Conservation (phyloP, 92 coral and sea anemone species). For the Porites cylindrica region DNA sequence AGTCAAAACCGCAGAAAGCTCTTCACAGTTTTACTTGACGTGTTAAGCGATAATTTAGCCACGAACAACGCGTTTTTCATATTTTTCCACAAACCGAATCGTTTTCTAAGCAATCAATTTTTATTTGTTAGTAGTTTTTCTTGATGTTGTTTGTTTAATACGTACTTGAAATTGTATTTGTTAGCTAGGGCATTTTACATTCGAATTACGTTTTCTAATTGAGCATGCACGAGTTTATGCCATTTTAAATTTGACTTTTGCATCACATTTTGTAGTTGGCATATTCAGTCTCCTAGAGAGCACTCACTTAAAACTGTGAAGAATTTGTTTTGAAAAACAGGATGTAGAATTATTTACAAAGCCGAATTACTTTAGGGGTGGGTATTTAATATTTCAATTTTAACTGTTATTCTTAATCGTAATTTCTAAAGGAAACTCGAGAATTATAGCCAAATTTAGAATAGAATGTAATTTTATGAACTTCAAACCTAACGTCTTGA, state of each 20-base stretch:
- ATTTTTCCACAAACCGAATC: slow-evolving; percentile 12
- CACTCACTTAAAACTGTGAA: slow-evolving; percentile 46
- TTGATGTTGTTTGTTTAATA: slow-evolving; percentile 10
- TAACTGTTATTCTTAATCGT: background rate
- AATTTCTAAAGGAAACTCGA: background rate
- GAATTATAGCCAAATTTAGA: background rate
- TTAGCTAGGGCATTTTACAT: slow-evolving; percentile 24
- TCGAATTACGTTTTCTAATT: slow-evolving; percentile 15
- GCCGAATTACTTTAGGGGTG: background rate
- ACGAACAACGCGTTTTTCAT: background rate
- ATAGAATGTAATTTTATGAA: background rate
- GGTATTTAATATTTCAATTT: background rate
- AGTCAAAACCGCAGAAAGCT: background rate
- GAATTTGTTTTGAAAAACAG: slow-evolving; percentile 23
- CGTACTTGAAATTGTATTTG: slow-evolving; percentile 10
- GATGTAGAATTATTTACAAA: background rate
- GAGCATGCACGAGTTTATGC: background rate
- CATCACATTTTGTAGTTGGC: background rate
- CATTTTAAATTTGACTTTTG: slow-evolving; percentile 6
- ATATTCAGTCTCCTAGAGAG: background rate
- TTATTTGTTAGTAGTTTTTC: slow-evolving; percentile 18
- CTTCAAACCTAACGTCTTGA: background rate
- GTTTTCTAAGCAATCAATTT: slow-evolving; percentile 19
- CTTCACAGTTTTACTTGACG: slow-evolving; percentile 51
- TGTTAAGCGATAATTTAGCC: background rate